Conservation (phyloP, 2,888 invertebrate species). For the Therioaphis trifolii region DNA sequence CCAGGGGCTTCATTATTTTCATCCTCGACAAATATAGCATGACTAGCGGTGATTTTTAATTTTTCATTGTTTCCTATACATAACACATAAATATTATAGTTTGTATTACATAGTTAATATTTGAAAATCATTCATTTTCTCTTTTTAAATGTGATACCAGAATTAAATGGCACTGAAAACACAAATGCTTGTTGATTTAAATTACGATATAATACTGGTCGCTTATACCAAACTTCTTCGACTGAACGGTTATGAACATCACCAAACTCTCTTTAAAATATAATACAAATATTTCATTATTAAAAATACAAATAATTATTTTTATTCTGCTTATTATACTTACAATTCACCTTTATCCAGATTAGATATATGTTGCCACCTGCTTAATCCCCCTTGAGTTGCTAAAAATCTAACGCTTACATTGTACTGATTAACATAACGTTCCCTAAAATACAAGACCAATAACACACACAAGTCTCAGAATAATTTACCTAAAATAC, state of each 20-base stretch:
- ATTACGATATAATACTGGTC: constrained; percentile 86
- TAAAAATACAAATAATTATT: not conserved
- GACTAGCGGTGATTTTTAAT: constrained; percentile 79
- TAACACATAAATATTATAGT: constrained; percentile 1
- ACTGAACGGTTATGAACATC: constrained; percentile 81
- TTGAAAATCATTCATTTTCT: no score
- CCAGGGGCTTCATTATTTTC: constrained; percentile 83
- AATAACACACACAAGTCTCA: no score
- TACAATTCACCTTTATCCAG: constrained; percentile 53
- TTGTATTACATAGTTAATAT: not conserved
- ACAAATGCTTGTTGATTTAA: constrained; percentile 81
- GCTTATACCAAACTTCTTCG: constrained; percentile 92
- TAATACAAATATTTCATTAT: no score
- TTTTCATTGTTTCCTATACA: constrained; percentile 51
- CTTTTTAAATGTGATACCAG: constrained; percentile 67
- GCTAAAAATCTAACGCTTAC: constrained; percentile 85
- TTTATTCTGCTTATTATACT: constrained; percentile 3
- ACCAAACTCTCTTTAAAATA: constrained; percentile 69
- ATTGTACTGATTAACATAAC: constrained; percentile 76
- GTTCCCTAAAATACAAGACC: no score
- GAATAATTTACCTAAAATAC: no score
- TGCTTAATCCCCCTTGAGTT: constrained; percentile 88
- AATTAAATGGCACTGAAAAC: constrained; percentile 75
- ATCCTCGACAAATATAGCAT: constrained; percentile 85
- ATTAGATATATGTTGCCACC: constrained; percentile 80